Evolutionary conservation across 2,113 vertebrate species (phyloP).

Genomic region (Larimichthys crocea): DNA sequence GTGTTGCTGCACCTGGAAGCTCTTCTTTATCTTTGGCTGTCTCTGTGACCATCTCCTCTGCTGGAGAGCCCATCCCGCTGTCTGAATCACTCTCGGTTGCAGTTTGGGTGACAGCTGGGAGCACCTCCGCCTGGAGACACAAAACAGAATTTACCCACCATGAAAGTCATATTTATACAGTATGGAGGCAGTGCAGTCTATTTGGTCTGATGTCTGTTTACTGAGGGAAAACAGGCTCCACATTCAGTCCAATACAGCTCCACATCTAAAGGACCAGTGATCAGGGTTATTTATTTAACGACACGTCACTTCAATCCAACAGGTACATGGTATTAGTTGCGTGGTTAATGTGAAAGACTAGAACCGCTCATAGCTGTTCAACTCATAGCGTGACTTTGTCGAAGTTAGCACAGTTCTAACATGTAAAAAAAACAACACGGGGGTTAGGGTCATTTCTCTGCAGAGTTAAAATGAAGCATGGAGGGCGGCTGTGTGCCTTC

Average conservation of each 20-base stretch:
- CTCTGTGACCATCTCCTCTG: slow-evolving; percentile 49
- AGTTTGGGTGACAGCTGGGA: slow-evolving; percentile 36
- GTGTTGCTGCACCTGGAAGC: slow-evolving; percentile 61
- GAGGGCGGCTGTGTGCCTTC: background rate
- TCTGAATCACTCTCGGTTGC: slow-evolving; percentile 85
- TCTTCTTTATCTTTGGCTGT: slow-evolving; percentile 17
- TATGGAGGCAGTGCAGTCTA: background rate
- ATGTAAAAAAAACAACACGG: background rate
- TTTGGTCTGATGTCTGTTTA: background rate
- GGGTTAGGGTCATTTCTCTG: background rate
- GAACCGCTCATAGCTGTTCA: no score
- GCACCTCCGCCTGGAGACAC: slow-evolving; percentile 61
- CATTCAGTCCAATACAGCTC: background rate
- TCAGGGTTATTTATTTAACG: background rate
- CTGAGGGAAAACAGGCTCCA: background rate
- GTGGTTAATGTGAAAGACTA: background rate
- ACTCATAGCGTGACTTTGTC: background rate
- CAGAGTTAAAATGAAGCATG: background rate
- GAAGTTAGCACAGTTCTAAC: no score
- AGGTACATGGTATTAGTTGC: accelerated
- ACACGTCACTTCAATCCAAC: background rate
- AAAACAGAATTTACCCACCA: slow-evolving; percentile 1
- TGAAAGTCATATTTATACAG: background rate
- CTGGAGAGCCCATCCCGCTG: slow-evolving; percentile 85
- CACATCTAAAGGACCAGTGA: background rate